Base-by-base conservation (phyloP, 2,113 vertebrate genomes). In the Caloenas nicobarica region DNA sequence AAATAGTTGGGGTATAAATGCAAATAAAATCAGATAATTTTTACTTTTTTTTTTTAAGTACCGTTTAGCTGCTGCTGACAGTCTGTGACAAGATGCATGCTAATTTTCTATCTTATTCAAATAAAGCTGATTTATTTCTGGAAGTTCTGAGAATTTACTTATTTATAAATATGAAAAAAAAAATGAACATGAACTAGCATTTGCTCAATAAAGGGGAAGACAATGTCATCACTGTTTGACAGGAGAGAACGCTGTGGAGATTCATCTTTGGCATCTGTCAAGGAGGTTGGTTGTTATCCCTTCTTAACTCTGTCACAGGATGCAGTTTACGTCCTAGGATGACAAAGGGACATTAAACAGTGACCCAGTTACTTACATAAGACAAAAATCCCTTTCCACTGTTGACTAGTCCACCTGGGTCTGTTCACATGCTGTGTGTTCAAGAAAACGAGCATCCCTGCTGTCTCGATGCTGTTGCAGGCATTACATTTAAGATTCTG, bases 351-450 rank as follows among this genome's bases (percentile, higher is more conserved):
- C 29, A 31, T 90, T 81, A 89, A 80, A 58, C 13, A 6, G 44
- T 84, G 86, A 92, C 91, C 77, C 26, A 81, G 53, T 79, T 94
- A 76, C 73, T 94, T 92, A 85, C 0, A 1, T 93, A 96, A 97
- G 83, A 86, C 44, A 81, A 95, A 92, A 84, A 23, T 22, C 58
- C 57, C 40, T 93, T 95, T 81, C 16, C 26, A 6, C 15, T 74
- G 29, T 73, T 74, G 73, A 46, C 50, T 91, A 44, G 44, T 81
- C 50, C 26, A 80, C 86, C 77, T 82, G 81, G 38, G n/a, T 91
- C 70, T 96, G 70, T 56, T 93, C 66, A 26, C 38, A 5, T 91
- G 84, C 84, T 66, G 10, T 13, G 16, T 40, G 34, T 10, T 81
- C 0, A 33, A 50, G 51, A 51, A 84, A 88, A 85, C 1, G 6